phyloP scores from a whole-genome alignment of 2,113 vertebrate genomes.

The Melierax canorus region DNA sequence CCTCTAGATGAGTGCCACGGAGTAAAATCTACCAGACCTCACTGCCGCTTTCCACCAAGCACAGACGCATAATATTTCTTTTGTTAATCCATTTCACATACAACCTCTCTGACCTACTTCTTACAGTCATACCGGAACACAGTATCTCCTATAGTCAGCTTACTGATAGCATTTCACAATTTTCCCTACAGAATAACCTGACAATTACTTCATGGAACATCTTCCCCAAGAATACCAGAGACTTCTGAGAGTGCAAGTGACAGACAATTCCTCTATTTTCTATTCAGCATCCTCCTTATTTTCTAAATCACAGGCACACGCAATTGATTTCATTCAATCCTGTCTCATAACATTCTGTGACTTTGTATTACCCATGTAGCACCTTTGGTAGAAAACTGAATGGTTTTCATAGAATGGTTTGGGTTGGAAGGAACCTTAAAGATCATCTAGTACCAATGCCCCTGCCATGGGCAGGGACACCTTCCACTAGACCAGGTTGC shows the following conservation, averaged over 20 bases:
- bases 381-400: background rate
- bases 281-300: background rate
- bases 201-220: background rate
- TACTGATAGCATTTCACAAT: background rate
- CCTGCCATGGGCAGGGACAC: no score
- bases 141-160: background rate
- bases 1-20: background rate
- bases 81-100: background rate
- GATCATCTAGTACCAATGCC: no score
- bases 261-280: background rate
- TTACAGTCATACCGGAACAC: background rate
- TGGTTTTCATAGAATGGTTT: background rate
- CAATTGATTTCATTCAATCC: background rate
- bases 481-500: no score
- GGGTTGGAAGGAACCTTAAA: no score
- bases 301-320: background rate
- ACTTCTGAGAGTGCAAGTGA: background rate
- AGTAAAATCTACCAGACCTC: background rate
- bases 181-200: background rate
- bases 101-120: slow-evolving; percentile 8
- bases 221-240: background rate
- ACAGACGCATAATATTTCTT: background rate
- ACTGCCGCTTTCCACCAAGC: background rate
- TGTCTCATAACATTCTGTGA: background rate
- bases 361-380: background rate